Evolutionary conservation across 2,888 invertebrate genomes (phyloP).

Genomic region (Athetis lepigone): DNA sequence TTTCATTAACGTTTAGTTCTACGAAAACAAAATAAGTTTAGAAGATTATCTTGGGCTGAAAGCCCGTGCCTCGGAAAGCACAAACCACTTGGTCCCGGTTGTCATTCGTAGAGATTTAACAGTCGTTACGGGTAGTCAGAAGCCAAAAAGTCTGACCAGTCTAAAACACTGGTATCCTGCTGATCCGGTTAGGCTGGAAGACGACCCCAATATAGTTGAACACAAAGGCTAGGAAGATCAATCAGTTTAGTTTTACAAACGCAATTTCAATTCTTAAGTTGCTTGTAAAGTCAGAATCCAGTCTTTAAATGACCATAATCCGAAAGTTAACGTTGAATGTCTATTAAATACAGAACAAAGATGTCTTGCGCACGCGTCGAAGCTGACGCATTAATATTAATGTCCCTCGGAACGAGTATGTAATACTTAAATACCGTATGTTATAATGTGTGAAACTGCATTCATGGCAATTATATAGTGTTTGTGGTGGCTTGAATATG

Average conservation of each 20-base stretch:
- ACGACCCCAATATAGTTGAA: too few species aligned
- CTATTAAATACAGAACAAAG: conserved; percentile 24
- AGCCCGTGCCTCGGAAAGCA: too few species aligned
- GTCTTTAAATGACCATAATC: conserved; percentile 12
- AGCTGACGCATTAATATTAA: conserved; percentile 49
- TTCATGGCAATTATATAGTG: conserved; percentile 11
- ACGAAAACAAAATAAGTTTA: too few species aligned
- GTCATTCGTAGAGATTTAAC: too few species aligned
- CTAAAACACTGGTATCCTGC: too few species aligned
- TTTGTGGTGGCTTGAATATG: background rate
- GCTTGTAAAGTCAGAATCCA: background rate
- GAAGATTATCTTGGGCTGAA: too few species aligned
- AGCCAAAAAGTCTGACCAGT: too few species aligned
- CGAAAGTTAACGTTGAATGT: conserved; percentile 18
- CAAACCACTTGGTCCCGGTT: too few species aligned
- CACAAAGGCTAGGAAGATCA: too few species aligned
- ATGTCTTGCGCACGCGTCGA: conserved; percentile 50
- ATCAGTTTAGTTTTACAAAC: background rate
- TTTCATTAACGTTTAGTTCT: too few species aligned
- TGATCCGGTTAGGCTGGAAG: too few species aligned
- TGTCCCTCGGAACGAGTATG: conserved; percentile 28
- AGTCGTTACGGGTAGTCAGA: too few species aligned
- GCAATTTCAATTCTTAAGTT: background rate
- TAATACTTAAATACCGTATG: conserved; percentile 36
- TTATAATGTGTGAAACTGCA: conserved; percentile 38